Evolutionary conservation across 1,140 invertebrate genomes (phyloP), one percentile per base, ranked within the genome.

Genomic region (Pogonus chalceus): DNA sequence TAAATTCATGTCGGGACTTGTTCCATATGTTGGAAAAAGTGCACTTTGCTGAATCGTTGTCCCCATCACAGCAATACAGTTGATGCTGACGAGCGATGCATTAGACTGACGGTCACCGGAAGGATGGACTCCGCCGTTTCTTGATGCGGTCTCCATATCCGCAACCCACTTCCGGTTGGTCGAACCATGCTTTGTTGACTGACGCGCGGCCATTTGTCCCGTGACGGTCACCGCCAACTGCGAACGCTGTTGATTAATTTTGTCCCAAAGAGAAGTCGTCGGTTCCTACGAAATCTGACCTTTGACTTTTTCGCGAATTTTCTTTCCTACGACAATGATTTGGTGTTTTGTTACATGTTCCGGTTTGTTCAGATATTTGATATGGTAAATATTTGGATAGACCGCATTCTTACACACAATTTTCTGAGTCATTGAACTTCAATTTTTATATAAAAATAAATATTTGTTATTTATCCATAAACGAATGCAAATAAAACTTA

Each of bases 121-220:
- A 43, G 37, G 37, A 43, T 10, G 37, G 18, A 43, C 37, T 43
- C 18, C 9, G 37, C 37, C 37, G 18, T 43, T 43, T 43, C 37
- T 43, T 43, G 37, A 43, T 43, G 37, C 37, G 37, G 37, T 16
- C 4, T 35, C 35, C n/a, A 26, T 54, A 57, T 62, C 60, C 60
- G 58, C n/a, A 22, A 12, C 47, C 35, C n/a, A 26, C 55, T 58
- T 62, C 60, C 60, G 58, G 60, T 62, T 3, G 7, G 37, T 18
- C 37, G 53, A 58, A 53, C 58, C 54, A 52, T 52, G 52, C 56
- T 59, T 57, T 58, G 56, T 60, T 62, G 60, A 62, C 56, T 52
- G 58, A 56, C 56, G 52, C 53, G 56, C 60, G 57, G 37, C 18
- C 26, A 31, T 31, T 31, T 31, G 26, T 31, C 26, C 26, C 26